Base-by-base conservation (phyloP, 2,113 vertebrate species). In the Oreotrochilus melanogaster region DNA sequence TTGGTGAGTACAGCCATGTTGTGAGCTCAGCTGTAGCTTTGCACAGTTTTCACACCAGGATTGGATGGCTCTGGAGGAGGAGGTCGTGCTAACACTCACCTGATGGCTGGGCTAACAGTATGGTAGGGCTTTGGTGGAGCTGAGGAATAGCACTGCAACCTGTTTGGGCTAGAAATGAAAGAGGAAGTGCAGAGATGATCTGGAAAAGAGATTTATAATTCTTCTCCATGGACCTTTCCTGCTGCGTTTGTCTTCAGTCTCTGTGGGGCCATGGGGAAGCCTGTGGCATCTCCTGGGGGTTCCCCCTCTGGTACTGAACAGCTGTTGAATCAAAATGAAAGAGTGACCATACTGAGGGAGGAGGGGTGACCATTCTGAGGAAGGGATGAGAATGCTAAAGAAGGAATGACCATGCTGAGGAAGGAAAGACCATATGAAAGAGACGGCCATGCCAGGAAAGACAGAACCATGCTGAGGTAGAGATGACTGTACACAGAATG, bases 101-200 rank as follows among this genome's bases (percentile, higher is more conserved):
- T 1, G 8, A 24, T 24, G 56, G 35, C 12, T 13, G 12, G 39
- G 39, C 39, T 39, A 39, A 39, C 33, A 54, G 18, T 37, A 8
- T 4, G 14, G 35, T 39, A 35, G 18, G 25, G 33, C 5, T 45
- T 11, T 0, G 0, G 27, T 25, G 61, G 33, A 22, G 17, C 69
- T 60, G 48, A 69, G 57, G n/a, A 78, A 43, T 43, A 74, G 39
- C 28, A 24, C 56, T 1, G 0, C 37, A 35, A 80, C 15, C 47
- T 66, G n/a, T 28, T n/a, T 60, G 43, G 31, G n/a, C n/a, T 72
- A 33, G 50, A 86, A 92, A 60, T 54, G 13, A 72, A 53, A 78
- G 22, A 31, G 18, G 61, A 91, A 82, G 82, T 22, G 11, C 39
- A 54, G 37, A 71, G 28, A 33, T 16, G 5, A 16, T 75, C 21